Evolutionary conservation across 23 tunicate genomes (phyloP), one percentile per base, ranked within the genome.

Genomic region (Oikopleura albicans): DNA sequence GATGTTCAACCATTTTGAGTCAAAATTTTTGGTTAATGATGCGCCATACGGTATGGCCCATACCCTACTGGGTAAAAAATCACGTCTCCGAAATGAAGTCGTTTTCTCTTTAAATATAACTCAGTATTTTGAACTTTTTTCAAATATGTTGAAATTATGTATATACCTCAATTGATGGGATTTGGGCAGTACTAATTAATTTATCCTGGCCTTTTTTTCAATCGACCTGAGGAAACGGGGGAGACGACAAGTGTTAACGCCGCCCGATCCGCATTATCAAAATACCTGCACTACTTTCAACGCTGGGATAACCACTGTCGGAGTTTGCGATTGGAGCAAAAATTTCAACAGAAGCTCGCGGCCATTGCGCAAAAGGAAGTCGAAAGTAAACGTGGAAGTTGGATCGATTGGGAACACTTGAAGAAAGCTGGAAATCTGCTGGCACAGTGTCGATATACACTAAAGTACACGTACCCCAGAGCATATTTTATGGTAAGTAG

Each of bases 341-440:
- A 12, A 4, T 71, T 71, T 29, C 79, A 71, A 37, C 28, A 71
- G 31, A 71, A 71, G 2, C 79, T 92, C 0, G 92, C 89, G 86
- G 88, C 88, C n/a, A 85, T 89, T 40, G 97, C 97, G 4, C 90
- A 87, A 57, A 66, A 84, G 41, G 92, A 92, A 66, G 90, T 92
- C 27, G 92, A 92, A 71, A 76, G 63, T 1, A 87, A 83, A 39
- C 83, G 86, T 33, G 97, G 97, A 4, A 89, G 92, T 0, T 92
- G 97, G 97, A 92, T 92, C 16, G 97, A 92, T 41, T 92, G 97
- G 97, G 92, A 92, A 41, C 88, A 92, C 79, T 84, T 92, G 86
- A 86, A 87, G 40, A 84, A 87, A 33, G 97, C 92, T 49, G 97
- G 97, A 39, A 91, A 92, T 40, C 83, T 92, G 39, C 87, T 92